A percentile compares a stretch with the other conserved stretches of the same genome.
phyloP scores from a whole-genome alignment of 2,888 invertebrate genomes.

The Meliscaeva auricollis region DNA sequence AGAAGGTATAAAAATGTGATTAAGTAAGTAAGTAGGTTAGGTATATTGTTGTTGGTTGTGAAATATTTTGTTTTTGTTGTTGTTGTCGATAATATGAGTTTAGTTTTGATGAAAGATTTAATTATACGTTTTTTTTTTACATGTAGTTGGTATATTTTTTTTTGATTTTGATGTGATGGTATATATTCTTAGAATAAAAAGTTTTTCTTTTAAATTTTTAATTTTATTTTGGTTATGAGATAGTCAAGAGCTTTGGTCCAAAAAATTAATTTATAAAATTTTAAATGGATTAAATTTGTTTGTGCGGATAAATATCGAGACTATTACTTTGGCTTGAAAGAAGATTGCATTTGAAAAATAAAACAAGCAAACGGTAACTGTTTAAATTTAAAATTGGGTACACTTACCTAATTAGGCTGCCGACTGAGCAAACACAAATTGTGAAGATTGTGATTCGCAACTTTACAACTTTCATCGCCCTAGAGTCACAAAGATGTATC shows the following conservation, averaged over 20 bases:
- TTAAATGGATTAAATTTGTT: background rate
- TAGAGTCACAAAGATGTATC: no score
- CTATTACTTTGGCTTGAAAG: no score
- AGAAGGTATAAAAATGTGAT: conserved; percentile 71
- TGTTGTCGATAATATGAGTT: conserved; percentile 5
- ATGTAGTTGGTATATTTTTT: background rate
- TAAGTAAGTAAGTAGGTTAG: conserved; percentile 21
- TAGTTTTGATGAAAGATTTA: conserved; percentile 39
- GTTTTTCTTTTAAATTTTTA: conserved; percentile 1
- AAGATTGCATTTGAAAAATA: no score
- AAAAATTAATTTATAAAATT: conserved; percentile 43
- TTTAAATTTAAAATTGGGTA: no score
- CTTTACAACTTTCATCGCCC: no score
- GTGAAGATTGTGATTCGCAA: no score
- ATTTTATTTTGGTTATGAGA: conserved; percentile 37
- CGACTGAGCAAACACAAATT: no score
- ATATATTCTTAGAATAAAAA: background rate
- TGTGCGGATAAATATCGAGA: conserved; percentile 5
- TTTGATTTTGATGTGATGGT: background rate
- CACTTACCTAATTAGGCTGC: no score
- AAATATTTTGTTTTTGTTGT: conserved; percentile 20
- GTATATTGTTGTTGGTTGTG: conserved; percentile 20
- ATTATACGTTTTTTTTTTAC: conserved; percentile 14
- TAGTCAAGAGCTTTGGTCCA: conserved; percentile 69
- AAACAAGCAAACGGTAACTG: no score